Evolutionary conservation across 2,797 vertebrate genomes (phyloP), one percentile per base, ranked within the genome.

Genomic region (Chelonia mydas): DNA sequence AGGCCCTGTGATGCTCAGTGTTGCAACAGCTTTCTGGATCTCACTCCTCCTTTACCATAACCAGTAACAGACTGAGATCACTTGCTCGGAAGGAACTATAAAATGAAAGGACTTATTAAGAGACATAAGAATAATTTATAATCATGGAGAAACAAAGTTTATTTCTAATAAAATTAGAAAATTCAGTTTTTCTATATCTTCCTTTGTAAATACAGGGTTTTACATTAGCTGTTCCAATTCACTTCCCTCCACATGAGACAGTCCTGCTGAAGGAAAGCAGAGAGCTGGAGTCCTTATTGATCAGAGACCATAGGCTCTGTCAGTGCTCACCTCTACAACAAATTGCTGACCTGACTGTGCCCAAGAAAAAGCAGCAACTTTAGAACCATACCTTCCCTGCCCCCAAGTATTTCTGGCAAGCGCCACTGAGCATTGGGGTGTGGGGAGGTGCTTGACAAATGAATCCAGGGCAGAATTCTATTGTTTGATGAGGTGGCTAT

Each of bases 41-140:
- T 31, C 13, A 7, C 59, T 11, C 13, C 88, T 74, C 55, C 1
- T 87, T 92, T 87, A n/a, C 87, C 84, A 33, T 51, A 90, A 74
- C 61, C 57, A 90, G 31, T 31, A 3, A 49, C 90, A 85, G 41
- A 90, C 7, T 31, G 78, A 41, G 68, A 83, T 55, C 68, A 33
- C 57, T 95, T 95, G 49, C 89, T 89, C 83, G 27, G 65, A 94
- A 89, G 50, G 72, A 90, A 74, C 11, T 37, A 59, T 90, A 74
- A n/a, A 83, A 33, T 57, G 33, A 57, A 88, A 93, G 72, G 50
- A 84, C 15, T 90, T 17, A 53, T 92, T 90, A 83, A 86, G 89
- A 87, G 90, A 77, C n/a, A 65, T 37, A 28, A 87, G 53, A 88
- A 86, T 2, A 49, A 45, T 81, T 85, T 92, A 65, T 68, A 93